These are phyloP conservation scores for Sorex fumeus DNA, from an alignment of 2,113 vertebrate species.

Conservation along the genomic window DNA sequence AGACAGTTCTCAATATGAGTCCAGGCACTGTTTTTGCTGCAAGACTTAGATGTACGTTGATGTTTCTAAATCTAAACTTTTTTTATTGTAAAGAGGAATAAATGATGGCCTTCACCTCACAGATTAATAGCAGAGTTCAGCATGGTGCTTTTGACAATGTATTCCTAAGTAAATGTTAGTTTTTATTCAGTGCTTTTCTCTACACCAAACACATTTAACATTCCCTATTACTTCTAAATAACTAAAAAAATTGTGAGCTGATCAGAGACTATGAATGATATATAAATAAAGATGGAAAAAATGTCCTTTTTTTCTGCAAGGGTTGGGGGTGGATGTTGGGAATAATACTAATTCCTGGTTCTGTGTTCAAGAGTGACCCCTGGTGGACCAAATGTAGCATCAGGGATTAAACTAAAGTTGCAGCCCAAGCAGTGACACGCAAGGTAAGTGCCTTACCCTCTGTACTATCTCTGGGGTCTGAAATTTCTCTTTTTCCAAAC, in stretches of 20 bases:
- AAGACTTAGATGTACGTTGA: slow-evolving; percentile 3
- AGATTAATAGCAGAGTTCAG: background rate
- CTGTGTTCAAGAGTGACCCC: too few relatives aligned
- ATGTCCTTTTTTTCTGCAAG: too few relatives aligned
- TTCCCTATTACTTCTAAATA: background rate
- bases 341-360: too few relatives aligned
- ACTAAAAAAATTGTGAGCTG: background rate
- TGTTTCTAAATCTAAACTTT: slow-evolving; percentile 48
- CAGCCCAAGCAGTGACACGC: too few relatives aligned
- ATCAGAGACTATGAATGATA: background rate
- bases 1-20: slow-evolving; percentile 2
- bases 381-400: too few relatives aligned
- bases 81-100: slow-evolving; percentile 2
- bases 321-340: too few relatives aligned
- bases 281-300: background rate
- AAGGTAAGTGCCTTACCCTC: too few relatives aligned
- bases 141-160: background rate
- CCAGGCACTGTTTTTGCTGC: background rate
- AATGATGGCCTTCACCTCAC: background rate
- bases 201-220: background rate
- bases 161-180: slow-evolving; percentile 42
- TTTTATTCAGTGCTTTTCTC: background rate
- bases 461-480: too few relatives aligned
- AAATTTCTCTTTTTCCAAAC: background rate
- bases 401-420: too few relatives aligned